A percentile compares a stretch with the other conserved stretches of the same genome.
These are phyloP conservation scores for Lophochroa leadbeateri DNA, from an alignment of 2,113 vertebrate genomes.

Conservation along the genomic window DNA sequence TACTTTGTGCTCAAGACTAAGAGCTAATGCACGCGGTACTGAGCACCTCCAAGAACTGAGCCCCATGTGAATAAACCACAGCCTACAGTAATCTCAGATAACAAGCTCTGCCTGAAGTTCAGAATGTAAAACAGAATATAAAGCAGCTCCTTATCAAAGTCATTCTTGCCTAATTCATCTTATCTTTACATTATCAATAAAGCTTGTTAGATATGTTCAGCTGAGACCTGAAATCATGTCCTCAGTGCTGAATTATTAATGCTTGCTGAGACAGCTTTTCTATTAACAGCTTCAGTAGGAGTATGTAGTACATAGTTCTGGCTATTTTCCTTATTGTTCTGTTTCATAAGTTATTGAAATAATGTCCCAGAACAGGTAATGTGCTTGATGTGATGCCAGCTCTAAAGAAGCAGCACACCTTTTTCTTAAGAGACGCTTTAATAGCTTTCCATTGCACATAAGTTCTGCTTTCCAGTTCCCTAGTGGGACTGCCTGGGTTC, in stretches of 20 bases:
- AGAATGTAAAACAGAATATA: background rate
- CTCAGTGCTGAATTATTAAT: background rate
- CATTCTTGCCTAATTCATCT: background rate
- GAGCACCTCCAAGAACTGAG: background rate
- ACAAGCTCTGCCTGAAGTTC: background rate
- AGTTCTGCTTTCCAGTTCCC: background rate
- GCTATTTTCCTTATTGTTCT: background rate
- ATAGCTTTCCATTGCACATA: background rate
- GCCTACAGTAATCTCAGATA: background rate
- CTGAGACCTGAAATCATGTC: background rate
- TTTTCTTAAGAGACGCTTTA: background rate
- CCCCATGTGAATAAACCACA: background rate
- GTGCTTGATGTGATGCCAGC: background rate
- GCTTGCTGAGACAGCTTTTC: background rate
- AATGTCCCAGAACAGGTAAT: background rate
- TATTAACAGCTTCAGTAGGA: background rate
- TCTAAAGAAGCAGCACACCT: background rate
- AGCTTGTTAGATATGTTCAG: background rate
- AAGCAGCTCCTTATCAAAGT: background rate
- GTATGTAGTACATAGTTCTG: background rate
- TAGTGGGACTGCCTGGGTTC: background rate
- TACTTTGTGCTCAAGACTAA: background rate
- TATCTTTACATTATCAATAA: background rate
- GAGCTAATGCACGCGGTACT: rapidly evolving
- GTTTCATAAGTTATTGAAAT: slow-evolving; percentile 12